Evolutionary conservation across 2,888 invertebrate genomes (phyloP).

Genomic region (Matsumyia berberina): DNA sequence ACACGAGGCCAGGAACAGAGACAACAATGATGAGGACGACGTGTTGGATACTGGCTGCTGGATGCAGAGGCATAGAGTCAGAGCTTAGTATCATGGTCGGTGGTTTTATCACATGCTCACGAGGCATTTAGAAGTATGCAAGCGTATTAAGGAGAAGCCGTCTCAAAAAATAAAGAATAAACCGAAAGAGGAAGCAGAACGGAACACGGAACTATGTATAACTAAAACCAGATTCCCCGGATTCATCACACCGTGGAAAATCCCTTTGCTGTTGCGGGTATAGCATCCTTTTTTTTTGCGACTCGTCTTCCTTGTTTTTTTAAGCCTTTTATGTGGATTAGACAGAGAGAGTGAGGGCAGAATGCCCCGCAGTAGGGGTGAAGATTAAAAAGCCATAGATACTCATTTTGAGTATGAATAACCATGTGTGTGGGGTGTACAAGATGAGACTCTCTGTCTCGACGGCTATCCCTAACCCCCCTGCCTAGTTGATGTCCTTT

Average conservation of each 20-base stretch:
- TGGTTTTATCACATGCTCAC: slow-evolving; percentile 76
- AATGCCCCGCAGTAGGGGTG: slow-evolving; percentile 67
- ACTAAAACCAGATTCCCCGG: slow-evolving; percentile 70
- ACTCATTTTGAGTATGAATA: slow-evolving; percentile 69
- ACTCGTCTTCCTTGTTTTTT: slow-evolving; percentile 35
- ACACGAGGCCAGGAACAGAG: slow-evolving; percentile 57
- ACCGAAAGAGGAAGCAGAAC: no score
- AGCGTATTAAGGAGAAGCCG: slow-evolving; percentile 56
- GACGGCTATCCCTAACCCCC: slow-evolving; percentile 33
- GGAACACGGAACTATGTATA: slow-evolving; percentile 64
- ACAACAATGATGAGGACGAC: slow-evolving; percentile 61
- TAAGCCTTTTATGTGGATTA: slow-evolving; percentile 64
- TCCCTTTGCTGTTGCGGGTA: slow-evolving; percentile 58
- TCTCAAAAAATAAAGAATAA: slow-evolving; percentile 2
- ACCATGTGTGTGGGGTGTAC: slow-evolving; percentile 41
- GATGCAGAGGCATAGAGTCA: slow-evolving; percentile 31
- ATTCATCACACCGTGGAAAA: slow-evolving; percentile 76
- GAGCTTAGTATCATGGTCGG: slow-evolving; percentile 72
- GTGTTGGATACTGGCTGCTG: neutral
- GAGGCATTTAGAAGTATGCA: slow-evolving; percentile 75
- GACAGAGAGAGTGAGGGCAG: slow-evolving; percentile 10
- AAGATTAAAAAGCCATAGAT: slow-evolving; percentile 76
- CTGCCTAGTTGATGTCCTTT: slow-evolving; percentile 21
- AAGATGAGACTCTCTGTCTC: slow-evolving; percentile 48
- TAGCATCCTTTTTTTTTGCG: slow-evolving; percentile 27